These are phyloP conservation scores for Macrostomum cliftonense DNA, from an alignment of 2,888 invertebrate species.

Conservation along the genomic window DNA sequence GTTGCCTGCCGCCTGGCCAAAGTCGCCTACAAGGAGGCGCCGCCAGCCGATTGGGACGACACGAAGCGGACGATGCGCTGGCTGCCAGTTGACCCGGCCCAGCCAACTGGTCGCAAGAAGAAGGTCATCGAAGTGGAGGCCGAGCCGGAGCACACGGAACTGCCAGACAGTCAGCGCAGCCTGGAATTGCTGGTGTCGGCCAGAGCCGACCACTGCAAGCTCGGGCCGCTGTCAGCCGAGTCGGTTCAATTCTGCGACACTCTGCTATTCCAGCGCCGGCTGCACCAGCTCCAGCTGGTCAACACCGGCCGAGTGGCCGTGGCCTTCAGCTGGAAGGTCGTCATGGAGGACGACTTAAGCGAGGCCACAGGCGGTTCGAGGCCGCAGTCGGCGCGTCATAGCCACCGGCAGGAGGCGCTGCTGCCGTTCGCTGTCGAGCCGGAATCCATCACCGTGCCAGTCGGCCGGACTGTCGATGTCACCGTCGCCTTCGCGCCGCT, in stretches of 20 bases:
- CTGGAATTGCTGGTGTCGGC: slow-evolving; percentile 30
- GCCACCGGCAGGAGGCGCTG: slow-evolving; percentile 20
- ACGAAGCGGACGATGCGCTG: slow-evolving; percentile 32
- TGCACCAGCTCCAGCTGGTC: slow-evolving; percentile 22
- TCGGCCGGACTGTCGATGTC: slow-evolving; percentile 24
- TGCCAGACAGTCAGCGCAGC: slow-evolving; percentile 22
- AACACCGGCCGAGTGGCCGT: slow-evolving; percentile 29
- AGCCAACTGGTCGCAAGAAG: slow-evolving; percentile 22
- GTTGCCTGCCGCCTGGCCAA: slow-evolving; percentile 27
- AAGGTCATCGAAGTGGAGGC: slow-evolving; percentile 35
- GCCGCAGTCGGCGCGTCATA: slow-evolving; percentile 19
- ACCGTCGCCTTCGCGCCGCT: slow-evolving; percentile 24
- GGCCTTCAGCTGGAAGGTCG: slow-evolving; percentile 33
- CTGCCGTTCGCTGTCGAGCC: slow-evolving; percentile 36
- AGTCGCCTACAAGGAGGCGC: slow-evolving; percentile 29
- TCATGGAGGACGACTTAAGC: slow-evolving; percentile 26
- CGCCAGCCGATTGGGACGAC: slow-evolving; percentile 36
- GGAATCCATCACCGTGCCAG: slow-evolving; percentile 24
- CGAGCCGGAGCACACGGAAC: slow-evolving; percentile 28
- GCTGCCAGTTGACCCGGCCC: slow-evolving; percentile 15
- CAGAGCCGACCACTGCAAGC: slow-evolving; percentile 29
- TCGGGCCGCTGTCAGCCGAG: slow-evolving; percentile 26
- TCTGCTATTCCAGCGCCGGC: slow-evolving; percentile 35
- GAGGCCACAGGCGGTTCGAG: slow-evolving; percentile 2
- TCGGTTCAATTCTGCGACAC: slow-evolving; percentile 32